Percentiles rank a stretch among this genome's conserved stretches.
Evolutionary conservation across 2,888 invertebrate genomes (phyloP).

Genomic region (Tipula confusa): DNA sequence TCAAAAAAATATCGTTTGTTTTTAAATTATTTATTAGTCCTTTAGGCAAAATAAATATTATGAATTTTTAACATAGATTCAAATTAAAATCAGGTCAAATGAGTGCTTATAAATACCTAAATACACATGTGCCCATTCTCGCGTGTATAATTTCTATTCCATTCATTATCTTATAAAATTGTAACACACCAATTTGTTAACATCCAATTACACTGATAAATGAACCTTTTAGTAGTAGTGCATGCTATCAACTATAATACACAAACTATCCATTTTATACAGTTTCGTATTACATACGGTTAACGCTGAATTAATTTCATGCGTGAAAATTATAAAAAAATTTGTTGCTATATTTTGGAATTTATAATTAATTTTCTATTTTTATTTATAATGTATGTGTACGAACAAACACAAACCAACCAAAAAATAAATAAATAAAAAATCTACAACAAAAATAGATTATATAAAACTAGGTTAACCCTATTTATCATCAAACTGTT

Average conservation of each 20-base stretch:
- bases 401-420: neutral
- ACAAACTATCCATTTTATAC: neutral
- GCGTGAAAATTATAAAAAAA: neutral
- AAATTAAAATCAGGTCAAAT: too few relatives aligned
- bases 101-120: neutral
- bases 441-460: neutral
- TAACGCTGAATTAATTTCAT: neutral
- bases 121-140: neutral
- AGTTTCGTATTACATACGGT: neutral
- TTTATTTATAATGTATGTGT: neutral
- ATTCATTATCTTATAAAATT: neutral
- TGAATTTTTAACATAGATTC: too few relatives aligned
- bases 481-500: neutral
- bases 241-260: neutral
- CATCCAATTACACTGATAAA: neutral
- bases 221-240: neutral
- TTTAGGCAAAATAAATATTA: too few relatives aligned
- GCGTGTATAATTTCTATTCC: neutral
- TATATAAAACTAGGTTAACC: neutral
- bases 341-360: conserved; percentile 1
- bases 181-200: neutral
- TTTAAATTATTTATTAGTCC: too few relatives aligned
- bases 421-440: neutral
- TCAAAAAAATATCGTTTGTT: too few relatives aligned
- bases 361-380: neutral